Base-by-base conservation (phyloP, 1,140 invertebrate species). In the Macrocentrus cingulum region DNA sequence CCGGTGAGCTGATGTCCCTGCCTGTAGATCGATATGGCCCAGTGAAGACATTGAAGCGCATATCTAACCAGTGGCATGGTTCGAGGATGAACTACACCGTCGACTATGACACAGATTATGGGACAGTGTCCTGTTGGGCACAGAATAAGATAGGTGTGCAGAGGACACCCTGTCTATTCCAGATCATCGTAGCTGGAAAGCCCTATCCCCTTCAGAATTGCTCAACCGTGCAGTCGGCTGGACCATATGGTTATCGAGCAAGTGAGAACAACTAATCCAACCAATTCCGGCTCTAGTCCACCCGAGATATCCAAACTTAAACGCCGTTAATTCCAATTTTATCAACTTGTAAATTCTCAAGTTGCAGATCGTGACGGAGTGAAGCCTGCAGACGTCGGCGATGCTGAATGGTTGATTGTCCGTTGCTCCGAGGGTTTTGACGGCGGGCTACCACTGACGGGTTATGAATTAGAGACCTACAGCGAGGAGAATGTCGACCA, bases 121-220 rank as follows among this genome's bases (percentile, higher is more conserved):
- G 92, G 13, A 92, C 89, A 7, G 79, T 94, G 1, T 86, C 89
- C 7, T 95, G 92, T 69, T 92, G 87, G 82, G 91, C 87, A 0
- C 82, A 81, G 60, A 94, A 94, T 76, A 81, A 83, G 11, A 89
- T 94, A 37, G 92, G 92, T 2, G 78, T 84, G 56, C 91, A 94
- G 74, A 87, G 87, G 68, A 84, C 86, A 18, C 91, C 91, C 8
- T 95, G 92, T 72, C 78, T 92, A 46, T 94, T 92, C 76, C 91
- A 93, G 73, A 85, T 95, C 39, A 82, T 76, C 59, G 69, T 73
- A 11, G 74, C 74, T 23, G 74, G 74, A 19, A 89, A 90, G 39
- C 93, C 93, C 1, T 93, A 94, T 68, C 87, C 90, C 16, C 80
- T 94, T 34, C 84, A 90, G 57, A 95, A 95, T 73, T 95, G 93